Base-by-base conservation (phyloP, 2,797 vertebrate species). In the Anisognathus igniventris region DNA sequence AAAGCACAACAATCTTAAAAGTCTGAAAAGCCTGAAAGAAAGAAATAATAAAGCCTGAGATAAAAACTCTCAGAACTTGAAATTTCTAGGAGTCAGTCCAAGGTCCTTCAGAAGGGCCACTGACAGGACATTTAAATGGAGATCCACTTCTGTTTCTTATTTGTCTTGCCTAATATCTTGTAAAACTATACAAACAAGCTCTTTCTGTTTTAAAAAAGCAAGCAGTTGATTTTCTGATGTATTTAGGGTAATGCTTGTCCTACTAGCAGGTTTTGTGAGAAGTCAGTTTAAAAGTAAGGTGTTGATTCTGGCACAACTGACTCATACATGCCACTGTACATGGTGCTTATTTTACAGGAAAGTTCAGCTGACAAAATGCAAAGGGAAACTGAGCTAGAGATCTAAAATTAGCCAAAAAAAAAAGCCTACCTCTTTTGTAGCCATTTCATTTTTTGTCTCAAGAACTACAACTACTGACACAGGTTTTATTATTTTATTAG, bases 11-110 rank as follows among this genome's bases (percentile, higher is more conserved):
- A 40, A 0, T 3, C 35, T 61, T 30, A 35, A 12, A 76, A 45
- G 28, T 25, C 53, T 85, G 70, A 78, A 81, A 88, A 82, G 33
- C 22, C 57, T 78, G 66, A 90, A 78, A 81, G 50, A 81, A 75
- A 83, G 51, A 82, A 7, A 14, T 8, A 33, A 33, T 33, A 56
- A 56, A 33, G 22, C 54, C 54, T 56, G 22, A 72, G 45, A 56
- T 24, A 76, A 76, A 79, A 68, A 14, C 24, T 35, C 50, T 12
- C 51, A 76, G 44, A 57, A 65, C 21, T 33, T 57, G 11, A 56
- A 33, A 82, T 21, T 88, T 53, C 18, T 17, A 65, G 19, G 16
- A 88, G 22, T 14, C 23, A 60, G 44, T 22, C 23, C 16, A 72
- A 72, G 37, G 68, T 57, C 39, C 51, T 82, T 88, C 5, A 3